Base-by-base conservation (phyloP, 2,113 vertebrate genomes). In the Protomyctophum bolini region DNA sequence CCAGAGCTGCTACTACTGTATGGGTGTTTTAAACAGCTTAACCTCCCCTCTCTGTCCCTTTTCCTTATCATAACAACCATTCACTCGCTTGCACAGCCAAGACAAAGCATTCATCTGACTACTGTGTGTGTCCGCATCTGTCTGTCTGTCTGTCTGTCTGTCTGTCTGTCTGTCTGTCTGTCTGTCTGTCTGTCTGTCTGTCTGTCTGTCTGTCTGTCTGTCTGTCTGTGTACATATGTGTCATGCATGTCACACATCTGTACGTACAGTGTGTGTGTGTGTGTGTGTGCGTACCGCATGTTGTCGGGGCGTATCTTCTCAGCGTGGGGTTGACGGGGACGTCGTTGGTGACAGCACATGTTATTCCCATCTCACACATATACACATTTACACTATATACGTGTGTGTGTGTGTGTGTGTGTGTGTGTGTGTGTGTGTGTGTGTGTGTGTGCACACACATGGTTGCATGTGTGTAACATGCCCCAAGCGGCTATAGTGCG, bases 31-130 rank as follows among this genome's bases (percentile, higher is more conserved):
- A 66, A 58, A 58, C 57, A 3, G 57, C 48, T 68, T 10, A 41
- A 12, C 59, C 7, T 60, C 49, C 33, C 75, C 29, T 61, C 61
- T 14, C 58, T 15, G 8, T 52, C 61, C 54, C n/a, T 45, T 66
- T 54, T 68, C 15, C 61, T 64, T 65, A 56, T 21, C 46, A 15
- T 48, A 63, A 60, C 70, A 69, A 59, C 11, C 29, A 33, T 28
- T 62, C 48, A 66, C 21, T 66, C 15, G 71, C 69, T 57, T n/a
- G 12, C 49, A 48, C 12, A 9, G 33, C 55, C 14, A 75, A 75
- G 4, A 45, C 6, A 15, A 70, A 66, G 29, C n/a, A 1, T 61
- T 60, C 46, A 47, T 73, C 60, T 52, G 50, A 29, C 11, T 51
- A 57, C 33, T 33, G 33, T 33, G 33, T 33, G 33, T 33, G 2